These are phyloP conservation scores for Bolinopsis microptera DNA, from an alignment of 37 sponge, comb jelly and placozoan species.

Conservation along the genomic window DNA sequence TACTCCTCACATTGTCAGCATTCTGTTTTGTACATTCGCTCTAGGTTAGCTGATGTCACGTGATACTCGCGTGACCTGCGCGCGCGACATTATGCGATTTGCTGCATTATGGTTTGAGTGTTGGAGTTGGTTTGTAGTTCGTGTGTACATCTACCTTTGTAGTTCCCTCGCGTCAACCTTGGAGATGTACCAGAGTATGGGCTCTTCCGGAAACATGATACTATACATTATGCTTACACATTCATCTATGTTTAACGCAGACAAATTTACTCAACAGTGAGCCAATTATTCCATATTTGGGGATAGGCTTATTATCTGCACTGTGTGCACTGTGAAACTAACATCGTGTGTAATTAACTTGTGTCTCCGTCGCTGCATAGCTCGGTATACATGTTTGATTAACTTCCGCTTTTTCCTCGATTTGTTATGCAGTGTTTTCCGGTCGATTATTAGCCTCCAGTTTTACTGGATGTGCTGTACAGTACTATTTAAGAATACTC, in stretches of 20 bases:
- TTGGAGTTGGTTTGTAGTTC: not conserved
- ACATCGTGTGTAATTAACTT: not conserved
- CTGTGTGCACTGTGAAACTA: not conserved
- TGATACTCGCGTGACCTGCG: not conserved
- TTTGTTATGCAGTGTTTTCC: not conserved
- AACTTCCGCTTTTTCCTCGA: not conserved
- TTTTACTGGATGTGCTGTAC: not conserved
- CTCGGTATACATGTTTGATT: not conserved
- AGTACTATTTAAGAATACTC: not conserved
- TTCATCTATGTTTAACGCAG: not conserved
- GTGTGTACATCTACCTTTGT: not conserved
- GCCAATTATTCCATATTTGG: not conserved
- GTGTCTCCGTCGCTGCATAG: not conserved
- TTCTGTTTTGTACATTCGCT: not conserved
- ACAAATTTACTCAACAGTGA: not conserved
- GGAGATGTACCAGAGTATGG: not conserved
- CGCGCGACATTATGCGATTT: not conserved
- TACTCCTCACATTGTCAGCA: constrained; percentile 3
- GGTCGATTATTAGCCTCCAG: not conserved
- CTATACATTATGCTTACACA: not conserved
- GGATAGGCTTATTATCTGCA: not conserved
- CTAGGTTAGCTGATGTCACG: not conserved
- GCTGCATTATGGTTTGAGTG: not conserved
- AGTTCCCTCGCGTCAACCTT: not conserved
- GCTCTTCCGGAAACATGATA: not conserved